Evolutionary conservation across 2,113 vertebrate species (phyloP), one percentile per base, ranked within the genome.

Genomic region (Phoxinus phoxinus): DNA sequence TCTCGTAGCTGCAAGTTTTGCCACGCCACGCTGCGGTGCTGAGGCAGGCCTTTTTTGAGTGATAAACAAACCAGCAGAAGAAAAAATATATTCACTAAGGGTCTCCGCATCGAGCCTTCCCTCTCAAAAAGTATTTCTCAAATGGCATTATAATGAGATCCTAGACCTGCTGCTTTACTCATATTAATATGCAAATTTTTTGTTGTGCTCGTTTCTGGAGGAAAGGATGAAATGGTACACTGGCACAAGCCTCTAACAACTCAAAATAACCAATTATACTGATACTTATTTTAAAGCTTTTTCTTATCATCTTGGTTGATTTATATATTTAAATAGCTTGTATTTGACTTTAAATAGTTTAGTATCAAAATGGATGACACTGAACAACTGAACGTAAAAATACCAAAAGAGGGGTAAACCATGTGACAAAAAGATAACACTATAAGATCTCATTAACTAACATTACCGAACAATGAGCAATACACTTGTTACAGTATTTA

Each of bases 131-230:
- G 2, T 23, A 51, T 46, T n/a, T 76, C 6, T 46, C 32, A 82
- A 41, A 71, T 56, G 44, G 35, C 8, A 65, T 61, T 73, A 51
- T 71, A 74, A 77, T 71, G 84, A 69, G 63, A 44, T 46, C 67
- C 35, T 30, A 25, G 41, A 44, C 56, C 9, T 59, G 58, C 61
- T 23, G 69, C 46, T 46, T 79, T 61, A 59, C 72, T 81, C 79
- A 58, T 83, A 53, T 81, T 58, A 23, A 35, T 88, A 86, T 84
- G 71, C 67, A 61, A 23, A 37, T 41, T 2, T 35, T 58, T 72
- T 72, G 71, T 46, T 77, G 37, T 12, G 7, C 6, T 84, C 13
- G 12, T 72, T 27, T 84, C 41, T 19, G 48, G 35, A 23, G 81
- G 53, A 61, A 79, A 61, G n/a, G 13, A 74, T 15, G n/a, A 87